phyloP scores from a whole-genome alignment of 2,113 vertebrate species.

The Reinhardtius hippoglossoides region DNA sequence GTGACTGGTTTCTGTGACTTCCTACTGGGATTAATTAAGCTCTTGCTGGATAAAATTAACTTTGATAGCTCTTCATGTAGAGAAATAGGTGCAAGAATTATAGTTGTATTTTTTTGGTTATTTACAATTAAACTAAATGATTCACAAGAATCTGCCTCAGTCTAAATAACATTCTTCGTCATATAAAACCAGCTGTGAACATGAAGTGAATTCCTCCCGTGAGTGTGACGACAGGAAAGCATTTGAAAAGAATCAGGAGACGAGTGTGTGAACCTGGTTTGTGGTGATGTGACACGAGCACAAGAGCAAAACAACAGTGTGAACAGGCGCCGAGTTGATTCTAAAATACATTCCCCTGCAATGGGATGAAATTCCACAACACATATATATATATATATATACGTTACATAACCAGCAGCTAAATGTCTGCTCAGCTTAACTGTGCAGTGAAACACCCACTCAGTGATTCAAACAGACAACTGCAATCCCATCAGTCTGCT shows the following conservation, averaged over 20 bases:
- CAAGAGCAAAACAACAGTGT: not conserved
- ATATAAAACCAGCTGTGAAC: not conserved
- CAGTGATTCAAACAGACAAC: constrained; percentile 65
- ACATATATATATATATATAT: not conserved
- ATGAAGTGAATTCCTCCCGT: not conserved
- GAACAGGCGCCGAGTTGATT: not conserved
- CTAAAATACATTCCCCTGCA: constrained; percentile 8
- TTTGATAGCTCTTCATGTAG: too few relatives aligned
- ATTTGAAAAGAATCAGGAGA: not conserved
- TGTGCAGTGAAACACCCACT: constrained; percentile 57
- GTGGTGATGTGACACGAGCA: not conserved
- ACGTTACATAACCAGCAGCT: constrained; percentile 48
- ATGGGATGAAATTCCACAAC: constrained; percentile 25
- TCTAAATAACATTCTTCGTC: too few relatives aligned
- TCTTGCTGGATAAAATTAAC: not conserved
- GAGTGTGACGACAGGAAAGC: not conserved
- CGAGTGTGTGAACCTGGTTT: too few relatives aligned
- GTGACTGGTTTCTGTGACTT: not conserved
- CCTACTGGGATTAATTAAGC: not conserved
- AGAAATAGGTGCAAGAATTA: not conserved
- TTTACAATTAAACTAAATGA: too few relatives aligned
- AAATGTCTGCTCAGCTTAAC: constrained; percentile 59
- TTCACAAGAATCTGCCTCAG: too few relatives aligned
- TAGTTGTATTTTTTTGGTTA: too few relatives aligned
- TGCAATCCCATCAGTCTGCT: constrained; percentile 63